Conservation (phyloP, 2,888 invertebrate species). For the Taenaris catops region DNA sequence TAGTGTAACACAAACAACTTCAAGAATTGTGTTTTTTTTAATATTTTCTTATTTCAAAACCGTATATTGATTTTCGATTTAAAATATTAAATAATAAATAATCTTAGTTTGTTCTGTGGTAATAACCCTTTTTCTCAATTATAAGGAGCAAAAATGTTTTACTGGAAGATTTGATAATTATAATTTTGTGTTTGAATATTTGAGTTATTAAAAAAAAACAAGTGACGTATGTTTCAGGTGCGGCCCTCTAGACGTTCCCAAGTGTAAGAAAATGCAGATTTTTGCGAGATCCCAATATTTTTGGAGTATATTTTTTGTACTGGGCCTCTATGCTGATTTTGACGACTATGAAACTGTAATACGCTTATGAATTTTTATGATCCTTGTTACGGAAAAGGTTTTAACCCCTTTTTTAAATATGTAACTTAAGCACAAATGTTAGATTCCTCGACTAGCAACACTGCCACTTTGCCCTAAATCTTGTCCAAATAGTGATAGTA, state of each 20-base stretch:
- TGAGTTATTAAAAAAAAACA: no score
- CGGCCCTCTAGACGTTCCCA: slow-evolving; percentile 59
- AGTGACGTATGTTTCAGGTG: slow-evolving; percentile 38
- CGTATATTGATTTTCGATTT: no score
- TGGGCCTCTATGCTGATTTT: slow-evolving; percentile 49
- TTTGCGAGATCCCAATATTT: slow-evolving; percentile 55
- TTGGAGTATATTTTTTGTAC: slow-evolving; percentile 66
- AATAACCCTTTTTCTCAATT: no score
- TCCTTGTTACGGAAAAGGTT: slow-evolving; percentile 28
- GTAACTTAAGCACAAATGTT: slow-evolving; percentile 13
- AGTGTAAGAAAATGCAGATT: slow-evolving; percentile 35
- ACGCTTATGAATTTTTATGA: slow-evolving; percentile 67
- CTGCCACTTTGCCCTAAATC: slow-evolving; percentile 21
- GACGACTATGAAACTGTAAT: slow-evolving; percentile 42
- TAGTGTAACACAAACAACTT: no score
- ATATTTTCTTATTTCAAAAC: no score
- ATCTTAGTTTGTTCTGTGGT: no score
- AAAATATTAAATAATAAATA: no score
- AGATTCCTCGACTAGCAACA: slow-evolving; percentile 15
- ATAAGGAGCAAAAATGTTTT: no score
- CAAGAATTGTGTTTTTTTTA: no score
- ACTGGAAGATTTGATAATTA: no score
- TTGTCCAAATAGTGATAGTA: slow-evolving; percentile 8
- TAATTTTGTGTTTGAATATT: no score
- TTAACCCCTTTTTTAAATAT: slow-evolving; percentile 1